Evolutionary conservation across 2,888 invertebrate species (phyloP), one percentile per base, ranked within the genome.

Genomic region (Diogma glabrata): DNA sequence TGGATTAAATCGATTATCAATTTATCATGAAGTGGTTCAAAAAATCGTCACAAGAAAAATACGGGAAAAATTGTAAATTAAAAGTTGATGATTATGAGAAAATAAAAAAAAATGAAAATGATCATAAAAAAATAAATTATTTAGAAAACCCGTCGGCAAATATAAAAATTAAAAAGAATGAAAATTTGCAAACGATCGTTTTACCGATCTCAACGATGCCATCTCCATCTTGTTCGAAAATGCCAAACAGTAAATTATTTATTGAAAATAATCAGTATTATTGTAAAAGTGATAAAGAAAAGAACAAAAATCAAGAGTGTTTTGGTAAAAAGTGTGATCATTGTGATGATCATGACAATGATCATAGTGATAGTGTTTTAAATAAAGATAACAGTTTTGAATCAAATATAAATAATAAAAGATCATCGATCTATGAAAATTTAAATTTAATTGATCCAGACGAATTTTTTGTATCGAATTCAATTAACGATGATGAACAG

Each of bases 11-110:
- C 78, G 78, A 72, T 71, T 64, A 62, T 71, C 66, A 49, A 78
- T 78, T 58, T 67, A 73, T 60, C 71, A 79, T 77, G 79, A 77
- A 70, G 64, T 79, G 77, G 78, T 78, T 76, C 78, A 79, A 65
- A 79, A 79, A 69, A 72, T 76, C 73, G 75, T 79, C 71, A 72
- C 72, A 54, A 71, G 74, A 63, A 76, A 75, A 64, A 66, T 70
- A 57, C 72, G 76, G 51, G 76, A 78, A 62, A 66, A 70, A 24
- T 57, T 61, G 54, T 61, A 67, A 54, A 51, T 52, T 19, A 53
- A 55, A n/a, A n/a, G n/a, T n/a, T n/a, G n/a, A n/a, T n/a, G n/a
- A n/a, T n/a, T n/a, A n/a, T n/a, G n/a, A n/a, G n/a, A n/a, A n/a
- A n/a, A n/a, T n/a, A n/a, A n/a, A n/a, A n/a, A n/a, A n/a, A n/a